Base-by-base conservation (phyloP, 2,113 vertebrate species). In the Brachyhypopomus gauderio region DNA sequence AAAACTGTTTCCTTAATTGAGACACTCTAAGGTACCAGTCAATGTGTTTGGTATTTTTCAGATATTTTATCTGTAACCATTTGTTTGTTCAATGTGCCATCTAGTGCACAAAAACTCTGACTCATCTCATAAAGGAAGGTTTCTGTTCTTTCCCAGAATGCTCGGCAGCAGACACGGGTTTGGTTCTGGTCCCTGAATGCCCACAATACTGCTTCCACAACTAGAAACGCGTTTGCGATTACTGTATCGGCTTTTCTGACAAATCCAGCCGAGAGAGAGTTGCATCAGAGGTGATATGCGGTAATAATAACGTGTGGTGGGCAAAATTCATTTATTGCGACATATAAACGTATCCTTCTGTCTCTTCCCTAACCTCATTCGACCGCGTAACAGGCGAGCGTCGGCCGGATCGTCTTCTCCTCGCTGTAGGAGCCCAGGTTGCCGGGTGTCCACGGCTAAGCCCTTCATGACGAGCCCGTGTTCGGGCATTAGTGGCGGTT, bases 401-500 rank as follows among this genome's bases (percentile, higher is more conserved):
- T 7, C 12, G 45, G 2, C 7, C 30, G 55, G 20, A 55, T 25
- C 16, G 63, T 80, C 11, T 67, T 67, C 41, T 69, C 3, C 34
- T 25, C n/a, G 56, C 62, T 62, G 23, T 27, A 16, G 27, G 25
- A 22, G 52, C 16, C 55, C 52, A 45, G 84, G 73, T 84, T 78
- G 71, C 14, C 3, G 16, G 66, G 25, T 36, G 41, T 66, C 56
- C 75, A 0, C 14, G 66, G 63, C 85, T 55, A 36, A 85, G 77
- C 73, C 84, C 2, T 69, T 79, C 89, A 89, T 89, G 88, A 86
- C 83, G 83, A 84, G 88, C 77, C 0, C 16, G 81, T 90, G 90
- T 89, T 89, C 89, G 86, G 82, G 89, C 89, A 91, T 92, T 92
- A 90, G 78, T 84, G 84, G 86, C 90, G 89, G 92, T 93, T 92